Evolutionary conservation across 2,888 invertebrate species (phyloP).

Genomic region (Leptarthrus brevirostris): DNA sequence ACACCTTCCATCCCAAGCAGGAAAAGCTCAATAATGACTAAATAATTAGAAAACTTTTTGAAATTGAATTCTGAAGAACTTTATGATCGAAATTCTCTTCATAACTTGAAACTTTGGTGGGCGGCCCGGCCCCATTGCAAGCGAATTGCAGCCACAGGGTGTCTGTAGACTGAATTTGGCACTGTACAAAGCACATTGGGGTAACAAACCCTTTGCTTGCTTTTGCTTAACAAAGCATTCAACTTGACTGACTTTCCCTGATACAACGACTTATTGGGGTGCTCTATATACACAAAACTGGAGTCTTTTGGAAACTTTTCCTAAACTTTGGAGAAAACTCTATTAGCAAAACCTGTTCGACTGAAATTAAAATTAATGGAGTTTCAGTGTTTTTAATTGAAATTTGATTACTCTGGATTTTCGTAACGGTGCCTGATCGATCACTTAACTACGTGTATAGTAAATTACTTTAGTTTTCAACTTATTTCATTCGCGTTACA

Average conservation of each 20-base stretch:
- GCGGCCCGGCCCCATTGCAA: constrained; percentile 21
- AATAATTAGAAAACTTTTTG: constrained; percentile 67
- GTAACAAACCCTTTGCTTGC: neutral
- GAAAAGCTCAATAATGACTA: constrained; percentile 61
- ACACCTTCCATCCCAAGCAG: constrained; percentile 46
- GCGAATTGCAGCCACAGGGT: constrained; percentile 30
- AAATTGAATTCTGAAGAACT: constrained; percentile 34
- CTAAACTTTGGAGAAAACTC: constrained; percentile 51
- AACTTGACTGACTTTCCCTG: constrained; percentile 27
- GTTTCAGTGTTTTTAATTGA: constrained; percentile 53
- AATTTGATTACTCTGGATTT: constrained; percentile 47
- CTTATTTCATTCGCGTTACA: constrained; percentile 1
- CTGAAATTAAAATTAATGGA: constrained; percentile 53
- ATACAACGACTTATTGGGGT: constrained; percentile 42
- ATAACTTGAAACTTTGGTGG: constrained; percentile 23
- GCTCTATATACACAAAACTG: constrained; percentile 43
- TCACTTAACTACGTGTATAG: constrained; percentile 16
- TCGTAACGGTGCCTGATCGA: constrained; percentile 12
- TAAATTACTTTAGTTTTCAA: neutral
- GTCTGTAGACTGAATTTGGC: constrained; percentile 3
- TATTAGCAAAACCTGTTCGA: constrained; percentile 52
- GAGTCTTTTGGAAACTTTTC: constrained; percentile 51
- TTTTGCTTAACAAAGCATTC: constrained; percentile 6
- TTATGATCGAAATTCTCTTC: constrained; percentile 27
- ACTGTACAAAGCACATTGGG: neutral